Conservation (phyloP, 2,113 vertebrate species). For the Salvelinus namaycush region DNA sequence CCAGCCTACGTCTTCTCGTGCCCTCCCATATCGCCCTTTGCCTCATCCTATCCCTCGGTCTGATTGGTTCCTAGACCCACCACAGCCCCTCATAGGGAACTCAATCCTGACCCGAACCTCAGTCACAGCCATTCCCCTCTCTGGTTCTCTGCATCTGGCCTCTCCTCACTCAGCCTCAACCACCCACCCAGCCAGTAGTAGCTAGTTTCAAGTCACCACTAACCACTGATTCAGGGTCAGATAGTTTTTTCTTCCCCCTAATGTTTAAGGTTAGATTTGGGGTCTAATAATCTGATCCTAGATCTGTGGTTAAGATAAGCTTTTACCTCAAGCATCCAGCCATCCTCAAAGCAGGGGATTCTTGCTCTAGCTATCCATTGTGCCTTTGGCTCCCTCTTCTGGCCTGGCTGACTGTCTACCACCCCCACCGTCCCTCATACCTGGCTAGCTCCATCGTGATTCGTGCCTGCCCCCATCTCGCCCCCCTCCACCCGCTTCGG, state of each 20-base stretch:
- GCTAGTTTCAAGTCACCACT: background rate
- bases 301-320: slow-evolving; percentile 4
- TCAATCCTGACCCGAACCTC: background rate
- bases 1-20: slow-evolving; percentile 31
- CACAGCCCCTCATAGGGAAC: slow-evolving; percentile 2
- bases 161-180: background rate
- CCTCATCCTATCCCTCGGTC: slow-evolving; percentile 25
- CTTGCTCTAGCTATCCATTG: background rate
- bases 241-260: background rate
- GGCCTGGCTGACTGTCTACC: no score
- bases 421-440: no score
- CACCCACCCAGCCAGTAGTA: background rate
- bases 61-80: slow-evolving; percentile 31
- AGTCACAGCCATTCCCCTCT: background rate
- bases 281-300: background rate
- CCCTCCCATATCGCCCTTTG: background rate
- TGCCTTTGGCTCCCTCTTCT: no score
- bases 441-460: slow-evolving; percentile 4
- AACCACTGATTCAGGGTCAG: background rate
- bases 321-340: background rate
- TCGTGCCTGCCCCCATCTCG: background rate
- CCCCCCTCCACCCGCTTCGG: slow-evolving; percentile 26
- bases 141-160: background rate
- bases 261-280: background rate
- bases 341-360: background rate